Base-by-base conservation (phyloP, 2,797 vertebrate genomes). In the Acipenser ruthenus region DNA sequence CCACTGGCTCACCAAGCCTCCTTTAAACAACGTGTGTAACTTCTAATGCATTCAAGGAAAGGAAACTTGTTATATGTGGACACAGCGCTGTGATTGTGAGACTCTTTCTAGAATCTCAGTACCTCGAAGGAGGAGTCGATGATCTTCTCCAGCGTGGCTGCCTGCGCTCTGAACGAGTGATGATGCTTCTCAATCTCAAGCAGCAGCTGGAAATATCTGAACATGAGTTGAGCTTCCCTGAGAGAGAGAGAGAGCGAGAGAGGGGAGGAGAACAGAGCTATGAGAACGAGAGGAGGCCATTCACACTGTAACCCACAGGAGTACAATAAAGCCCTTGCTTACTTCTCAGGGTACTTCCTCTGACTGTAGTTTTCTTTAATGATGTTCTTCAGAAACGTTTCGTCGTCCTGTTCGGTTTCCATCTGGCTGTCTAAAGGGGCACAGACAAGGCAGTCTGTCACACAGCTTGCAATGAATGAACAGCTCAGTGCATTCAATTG, bases 101-200 rank as follows among this genome's bases (percentile, higher is more conserved):
- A 37, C 23, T 37, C 23, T 37, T 37, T 37, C 2, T 37, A 37
- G 23, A 4, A 23, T 37, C 23, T 37, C 23, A 37, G 23, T 59
- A 83, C 83, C 78, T 82, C 78, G 8, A 82, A 83, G 1, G 76
- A 68, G 0, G 59, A 71, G 66, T 84, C 83, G 0, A 82, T 60
- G 0, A 82, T 77, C 68, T 80, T 77, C 37, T 83, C 71, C 0
- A 74, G 69, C 50, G 78, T 58, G 0, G 68, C n/a, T 0, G 74
- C 71, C 70, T 80, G 79, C 3, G 80, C 79, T 10, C 71, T 70
- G 56, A 83, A 83, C 18, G 74, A 69, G 69, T 77, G 77, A 1
- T 78, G 79, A 0, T 75, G 63, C 0, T 67, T 73, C 12, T 84
- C 82, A 37, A 84, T 72, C 0, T 49, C 61, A 0, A 70, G 69